These are phyloP conservation scores for Neodon shergylaensis DNA, from an alignment of 2,113 vertebrate genomes.

Conservation along the genomic window DNA sequence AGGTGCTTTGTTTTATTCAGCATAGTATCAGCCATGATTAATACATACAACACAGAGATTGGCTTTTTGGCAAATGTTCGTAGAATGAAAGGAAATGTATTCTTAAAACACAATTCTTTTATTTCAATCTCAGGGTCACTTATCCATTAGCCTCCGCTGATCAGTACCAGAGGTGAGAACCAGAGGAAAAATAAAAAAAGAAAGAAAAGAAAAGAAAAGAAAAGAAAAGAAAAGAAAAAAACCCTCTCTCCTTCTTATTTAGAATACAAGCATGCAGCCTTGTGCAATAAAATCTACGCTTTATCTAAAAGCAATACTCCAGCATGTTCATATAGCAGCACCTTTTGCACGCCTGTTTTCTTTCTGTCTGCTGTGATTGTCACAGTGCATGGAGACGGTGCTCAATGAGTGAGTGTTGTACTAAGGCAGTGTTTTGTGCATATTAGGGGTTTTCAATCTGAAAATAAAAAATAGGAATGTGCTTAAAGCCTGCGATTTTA, in stretches of 20 bases:
- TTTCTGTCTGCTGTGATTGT: not conserved
- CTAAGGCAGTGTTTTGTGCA: not conserved
- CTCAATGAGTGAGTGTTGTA: not conserved
- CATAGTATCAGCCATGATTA: not conserved
- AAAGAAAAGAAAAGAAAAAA: not conserved
- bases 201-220: too few relatives aligned
- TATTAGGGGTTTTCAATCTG: not conserved
- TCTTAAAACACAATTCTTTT: not conserved
- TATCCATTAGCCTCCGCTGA: not conserved
- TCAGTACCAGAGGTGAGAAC: not conserved
- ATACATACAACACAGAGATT: not conserved
- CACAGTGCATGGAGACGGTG: not conserved
- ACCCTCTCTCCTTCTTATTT: too few relatives aligned
- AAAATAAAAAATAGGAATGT: not conserved
- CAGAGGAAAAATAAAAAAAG: not conserved
- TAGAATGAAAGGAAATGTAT: not conserved
- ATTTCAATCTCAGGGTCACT: not conserved
- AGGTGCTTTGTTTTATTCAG: constrained; percentile 37
- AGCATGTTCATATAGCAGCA: not conserved
- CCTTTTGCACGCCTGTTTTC: not conserved
- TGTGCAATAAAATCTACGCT: not conserved
- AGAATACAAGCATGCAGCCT: not conserved
- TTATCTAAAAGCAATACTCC: not conserved
- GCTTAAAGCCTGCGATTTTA: not conserved
- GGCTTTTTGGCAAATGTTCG: not conserved